Evolutionary conservation across 2,797 vertebrate species (phyloP).

Genomic region (Coranthus polyacanthus): DNA sequence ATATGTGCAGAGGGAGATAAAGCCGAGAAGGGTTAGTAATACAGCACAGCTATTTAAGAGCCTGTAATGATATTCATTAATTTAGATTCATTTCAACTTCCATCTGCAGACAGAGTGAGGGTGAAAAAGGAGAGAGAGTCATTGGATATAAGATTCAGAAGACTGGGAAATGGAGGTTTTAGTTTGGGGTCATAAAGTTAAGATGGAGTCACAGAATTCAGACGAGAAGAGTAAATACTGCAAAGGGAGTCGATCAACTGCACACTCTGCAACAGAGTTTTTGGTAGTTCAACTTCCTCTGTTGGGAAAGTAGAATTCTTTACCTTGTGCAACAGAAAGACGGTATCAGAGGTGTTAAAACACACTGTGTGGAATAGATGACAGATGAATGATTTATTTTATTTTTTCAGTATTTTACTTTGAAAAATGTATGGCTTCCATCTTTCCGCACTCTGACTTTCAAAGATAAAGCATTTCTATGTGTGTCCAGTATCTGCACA

Average conservation of each 20-base stretch:
- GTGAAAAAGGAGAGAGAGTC: conserved; percentile 16
- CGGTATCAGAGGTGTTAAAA: neutral
- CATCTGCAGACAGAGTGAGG: conserved; percentile 46
- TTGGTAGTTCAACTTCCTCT: conserved; percentile 25
- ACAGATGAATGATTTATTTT: no score
- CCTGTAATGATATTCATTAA: conserved; percentile 84
- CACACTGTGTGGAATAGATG: conserved; percentile 16
- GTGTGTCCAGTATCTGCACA: conserved; percentile 9
- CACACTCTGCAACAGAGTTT: conserved; percentile 21
- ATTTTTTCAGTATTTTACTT: no score
- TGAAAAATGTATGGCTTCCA: conserved; percentile 13
- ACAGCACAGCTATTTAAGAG: conserved; percentile 74
- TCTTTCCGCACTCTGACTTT: conserved; percentile 34
- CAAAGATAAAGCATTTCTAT: conserved; percentile 16
- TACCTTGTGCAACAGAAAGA: conserved; percentile 4
- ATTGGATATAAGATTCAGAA: conserved; percentile 53
- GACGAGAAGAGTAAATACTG: conserved; percentile 68
- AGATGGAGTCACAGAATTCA: conserved; percentile 58
- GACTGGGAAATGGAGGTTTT: conserved; percentile 56
- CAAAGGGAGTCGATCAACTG: conserved; percentile 47
- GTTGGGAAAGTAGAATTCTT: neutral
- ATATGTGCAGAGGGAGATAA: conserved; percentile 81
- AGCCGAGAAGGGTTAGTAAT: conserved; percentile 72
- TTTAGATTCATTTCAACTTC: conserved; percentile 82
- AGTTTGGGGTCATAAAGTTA: conserved; percentile 70